These are phyloP conservation scores for Nephrotoma guestfalica DNA, from an alignment of 2,888 invertebrate genomes.

Conservation along the genomic window DNA sequence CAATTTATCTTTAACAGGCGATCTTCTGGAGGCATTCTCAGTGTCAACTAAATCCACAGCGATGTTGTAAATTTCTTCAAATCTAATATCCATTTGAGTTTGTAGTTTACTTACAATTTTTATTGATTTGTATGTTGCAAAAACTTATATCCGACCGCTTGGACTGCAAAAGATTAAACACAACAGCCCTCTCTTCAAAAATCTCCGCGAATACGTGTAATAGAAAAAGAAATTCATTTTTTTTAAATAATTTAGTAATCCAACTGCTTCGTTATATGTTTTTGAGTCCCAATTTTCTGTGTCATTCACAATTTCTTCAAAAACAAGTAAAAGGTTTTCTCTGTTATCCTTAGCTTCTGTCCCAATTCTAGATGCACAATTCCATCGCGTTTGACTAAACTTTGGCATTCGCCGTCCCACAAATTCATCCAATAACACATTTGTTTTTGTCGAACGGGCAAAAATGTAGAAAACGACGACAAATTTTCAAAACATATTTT, in stretches of 20 bases:
- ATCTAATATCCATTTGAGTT: not conserved
- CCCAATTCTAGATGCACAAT: not conserved
- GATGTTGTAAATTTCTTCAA: not conserved
- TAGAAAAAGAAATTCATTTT: not conserved
- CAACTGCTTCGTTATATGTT: too few species aligned
- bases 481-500: not conserved
- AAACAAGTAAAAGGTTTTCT: not conserved
- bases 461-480: too few species aligned
- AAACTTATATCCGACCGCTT: not conserved
- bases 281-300: not conserved
- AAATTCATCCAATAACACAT: not conserved
- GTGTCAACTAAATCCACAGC: not conserved
- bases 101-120: not conserved
- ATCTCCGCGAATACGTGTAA: not conserved
- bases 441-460: not conserved
- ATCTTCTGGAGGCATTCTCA: not conserved
- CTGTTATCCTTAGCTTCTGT: not conserved
- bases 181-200: not conserved
- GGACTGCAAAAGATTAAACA: not conserved
- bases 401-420: not conserved
- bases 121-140: not conserved
- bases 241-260: not conserved
- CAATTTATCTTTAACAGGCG: not conserved
- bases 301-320: not conserved
- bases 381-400: not conserved